Base-by-base conservation (phyloP, 1,140 invertebrate species). In the Drosophila lowei region DNA sequence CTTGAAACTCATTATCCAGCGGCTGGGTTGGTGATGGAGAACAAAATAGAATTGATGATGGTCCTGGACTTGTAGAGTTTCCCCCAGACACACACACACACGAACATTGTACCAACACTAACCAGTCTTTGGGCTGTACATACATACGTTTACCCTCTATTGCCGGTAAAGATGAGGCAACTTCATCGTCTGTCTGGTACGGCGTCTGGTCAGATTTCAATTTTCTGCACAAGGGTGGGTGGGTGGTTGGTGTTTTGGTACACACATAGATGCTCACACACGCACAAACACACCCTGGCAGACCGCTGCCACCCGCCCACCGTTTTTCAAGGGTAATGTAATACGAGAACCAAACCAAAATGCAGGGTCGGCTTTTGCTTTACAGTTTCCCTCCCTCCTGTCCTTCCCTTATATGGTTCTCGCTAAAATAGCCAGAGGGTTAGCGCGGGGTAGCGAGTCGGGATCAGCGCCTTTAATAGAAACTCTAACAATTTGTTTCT, bases 121-220 rank as follows among this genome's bases (percentile, higher is more conserved):
- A 68, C 62, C 65, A 68, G 65, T 68, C 63, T 68, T 55, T 56
- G 59, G 50, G 16, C 48, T 61, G 42, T 65, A 43, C 18, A 18
- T 18, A 18, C 18, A 18, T 18, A 18, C 18, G 18, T 59, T 67
- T 38, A 38, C 34, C 34, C 34, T 38, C 34, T 13, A 38, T 28
- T 25, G 44, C 28, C 56, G 41, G 25, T 58, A 42, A 49, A 21
- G 43, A 16, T 52, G 55, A 52, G 61, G 53, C 41, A n/a, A 41
- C 38, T 15, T n/a, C 41, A 38, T 21, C 21, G 38, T 9, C 52
- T 11, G 44, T 74, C 74, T 70, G 71, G 74, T 54, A 63, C 41
- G 42, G 46, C 30, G 74, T 77, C 74, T 77, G 74, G 74, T 74
- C 65, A 53, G 46, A 52, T 38, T 49, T 42, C 28, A 41, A 42